Percentiles rank a stretch among this genome's conserved stretches.
phyloP scores from a whole-genome alignment of 2,888 invertebrate genomes.

The Leucophenga maculata region DNA sequence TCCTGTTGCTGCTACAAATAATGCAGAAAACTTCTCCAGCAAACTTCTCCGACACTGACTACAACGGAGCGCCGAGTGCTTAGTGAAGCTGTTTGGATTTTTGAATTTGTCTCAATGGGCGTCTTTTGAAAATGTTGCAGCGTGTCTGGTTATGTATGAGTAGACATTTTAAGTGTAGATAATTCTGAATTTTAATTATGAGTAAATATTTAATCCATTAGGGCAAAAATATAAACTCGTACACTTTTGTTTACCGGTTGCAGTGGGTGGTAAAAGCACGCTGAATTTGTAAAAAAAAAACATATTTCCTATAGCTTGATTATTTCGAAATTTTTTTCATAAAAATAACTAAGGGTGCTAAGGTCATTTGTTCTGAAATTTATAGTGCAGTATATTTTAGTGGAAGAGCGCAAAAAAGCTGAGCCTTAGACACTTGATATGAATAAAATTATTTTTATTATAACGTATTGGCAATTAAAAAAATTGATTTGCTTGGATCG shows the following conservation, averaged over 20 bases:
- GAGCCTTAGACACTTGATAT: too few species aligned
- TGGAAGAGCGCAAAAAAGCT: too few species aligned
- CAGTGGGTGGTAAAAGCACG: too few species aligned
- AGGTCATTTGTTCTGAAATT: too few species aligned
- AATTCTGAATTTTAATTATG: constrained; percentile 62
- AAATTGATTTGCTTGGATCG: too few species aligned
- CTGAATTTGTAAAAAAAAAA: too few species aligned
- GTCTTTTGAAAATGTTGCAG: constrained; percentile 35
- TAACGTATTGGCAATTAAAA: too few species aligned
- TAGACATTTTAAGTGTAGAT: constrained; percentile 62
- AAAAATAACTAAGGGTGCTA: too few species aligned
- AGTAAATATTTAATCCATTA: constrained; percentile 63
- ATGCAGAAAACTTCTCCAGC: constrained; percentile 13
- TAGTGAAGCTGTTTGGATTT: not conserved
- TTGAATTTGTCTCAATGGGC: constrained; percentile 60
- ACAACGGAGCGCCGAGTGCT: not conserved
- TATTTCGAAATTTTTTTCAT: too few species aligned
- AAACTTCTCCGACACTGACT: not conserved
- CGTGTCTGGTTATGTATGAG: not conserved
- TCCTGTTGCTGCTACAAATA: constrained; percentile 22
- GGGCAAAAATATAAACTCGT: constrained; percentile 20
- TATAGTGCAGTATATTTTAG: too few species aligned
- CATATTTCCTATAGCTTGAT: too few species aligned
- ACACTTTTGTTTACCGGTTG: not conserved
- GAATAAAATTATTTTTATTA: too few species aligned